These are phyloP conservation scores for Drosophila pruinosa DNA, from an alignment of 1,140 invertebrate species.

Conservation along the genomic window DNA sequence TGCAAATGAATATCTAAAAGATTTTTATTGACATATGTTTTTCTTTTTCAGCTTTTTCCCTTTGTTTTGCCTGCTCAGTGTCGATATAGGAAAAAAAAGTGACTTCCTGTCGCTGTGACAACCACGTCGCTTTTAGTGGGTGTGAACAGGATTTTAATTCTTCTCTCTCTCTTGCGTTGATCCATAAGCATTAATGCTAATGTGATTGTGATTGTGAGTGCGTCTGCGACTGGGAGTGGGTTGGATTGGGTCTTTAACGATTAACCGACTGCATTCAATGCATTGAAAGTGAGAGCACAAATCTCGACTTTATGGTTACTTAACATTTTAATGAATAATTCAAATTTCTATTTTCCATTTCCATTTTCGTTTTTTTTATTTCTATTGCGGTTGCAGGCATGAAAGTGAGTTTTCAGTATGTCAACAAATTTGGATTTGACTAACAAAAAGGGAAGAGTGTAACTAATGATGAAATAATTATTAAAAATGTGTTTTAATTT, in stretches of 20 bases:
- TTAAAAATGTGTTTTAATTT: not conserved
- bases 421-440: not conserved
- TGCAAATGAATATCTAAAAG: constrained; percentile 69
- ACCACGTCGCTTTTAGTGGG: constrained; percentile 55
- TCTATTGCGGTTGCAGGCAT: not conserved
- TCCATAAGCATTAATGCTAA: constrained; percentile 32
- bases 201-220: constrained; percentile 6
- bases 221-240: not conserved
- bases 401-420: constrained; percentile 5
- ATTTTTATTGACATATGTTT: constrained; percentile 82
- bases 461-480: not conserved
- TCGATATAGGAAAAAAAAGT: constrained; percentile 5
- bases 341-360: constrained; percentile 57
- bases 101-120: constrained; percentile 66
- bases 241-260: constrained; percentile 6
- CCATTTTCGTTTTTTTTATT: not conserved
- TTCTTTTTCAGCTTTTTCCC: constrained; percentile 27
- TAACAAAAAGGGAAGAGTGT: not conserved
- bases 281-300: constrained; percentile 68
- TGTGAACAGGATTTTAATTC: constrained; percentile 77
- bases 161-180: constrained; percentile 28
- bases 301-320: constrained; percentile 62
- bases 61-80: not conserved
- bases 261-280: constrained; percentile 20
- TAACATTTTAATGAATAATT: constrained; percentile 64